These are phyloP conservation scores for Falco punctatus DNA, from an alignment of 2,113 vertebrate genomes.

Conservation along the genomic window DNA sequence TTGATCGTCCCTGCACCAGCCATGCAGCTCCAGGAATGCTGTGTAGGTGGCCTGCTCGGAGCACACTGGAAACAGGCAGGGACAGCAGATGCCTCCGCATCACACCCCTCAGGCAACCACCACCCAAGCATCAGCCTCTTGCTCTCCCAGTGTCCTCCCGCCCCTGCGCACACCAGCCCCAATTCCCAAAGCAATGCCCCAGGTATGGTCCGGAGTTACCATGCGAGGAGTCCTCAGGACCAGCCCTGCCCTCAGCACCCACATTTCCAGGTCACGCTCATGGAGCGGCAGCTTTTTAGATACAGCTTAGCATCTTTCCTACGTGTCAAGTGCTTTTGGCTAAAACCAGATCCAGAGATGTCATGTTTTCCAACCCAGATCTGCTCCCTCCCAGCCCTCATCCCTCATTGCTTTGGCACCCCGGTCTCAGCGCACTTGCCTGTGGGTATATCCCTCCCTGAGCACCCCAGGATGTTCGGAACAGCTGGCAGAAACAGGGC, in stretches of 20 bases:
- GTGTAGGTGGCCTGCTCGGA: background rate
- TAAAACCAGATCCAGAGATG: background rate
- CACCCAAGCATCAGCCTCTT: background rate
- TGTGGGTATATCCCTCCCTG: rapidly evolving
- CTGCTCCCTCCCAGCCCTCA: background rate
- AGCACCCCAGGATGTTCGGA: rapidly evolving
- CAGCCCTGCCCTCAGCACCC: background rate
- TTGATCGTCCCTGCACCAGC: rapidly evolving
- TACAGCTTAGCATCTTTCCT: rapidly evolving
- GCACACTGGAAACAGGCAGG: background rate
- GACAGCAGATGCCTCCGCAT: background rate
- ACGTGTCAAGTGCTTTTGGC: background rate
- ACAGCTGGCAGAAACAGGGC: background rate
- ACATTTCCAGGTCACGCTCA: rapidly evolving
- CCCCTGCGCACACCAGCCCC: background rate
- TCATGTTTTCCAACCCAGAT: rapidly evolving
- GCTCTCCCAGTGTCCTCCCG: background rate
- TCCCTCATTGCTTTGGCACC: rapidly evolving
- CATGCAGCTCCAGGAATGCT: rapidly evolving
- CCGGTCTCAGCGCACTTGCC: rapidly evolving
- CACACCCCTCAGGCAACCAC: rapidly evolving
- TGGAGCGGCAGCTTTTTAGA: background rate
- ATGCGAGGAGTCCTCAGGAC: rapidly evolving
- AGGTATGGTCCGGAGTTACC: too few species aligned
- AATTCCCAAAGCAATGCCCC: rapidly evolving